Percentiles rank a stretch among this genome's conserved stretches.
Conservation (phyloP, 2,113 vertebrate genomes). For the Ceyx margarethae region DNA sequence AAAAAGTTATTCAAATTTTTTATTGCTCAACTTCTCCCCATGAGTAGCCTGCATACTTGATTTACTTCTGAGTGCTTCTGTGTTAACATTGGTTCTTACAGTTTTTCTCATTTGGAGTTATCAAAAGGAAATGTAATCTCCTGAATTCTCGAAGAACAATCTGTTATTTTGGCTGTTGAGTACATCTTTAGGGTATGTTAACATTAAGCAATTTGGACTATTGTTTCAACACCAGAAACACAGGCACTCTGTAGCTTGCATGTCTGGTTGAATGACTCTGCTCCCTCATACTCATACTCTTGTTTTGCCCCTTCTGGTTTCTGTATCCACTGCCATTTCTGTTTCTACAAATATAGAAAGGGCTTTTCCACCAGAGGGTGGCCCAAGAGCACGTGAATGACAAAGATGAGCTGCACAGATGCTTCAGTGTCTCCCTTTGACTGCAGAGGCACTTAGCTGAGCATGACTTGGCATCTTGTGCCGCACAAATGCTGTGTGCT, state of each 20-base stretch:
- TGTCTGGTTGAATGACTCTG: background rate
- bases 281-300: accelerated
- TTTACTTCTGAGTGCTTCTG: background rate
- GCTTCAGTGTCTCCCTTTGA: background rate
- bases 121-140: background rate
- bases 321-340: background rate
- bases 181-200: background rate
- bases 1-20: background rate
- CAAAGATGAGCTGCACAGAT: background rate
- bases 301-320: background rate
- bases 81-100: background rate
- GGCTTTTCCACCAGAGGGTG: background rate
- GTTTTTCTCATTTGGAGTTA: background rate
- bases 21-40: background rate
- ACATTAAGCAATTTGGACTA: background rate
- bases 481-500: background rate
- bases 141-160: background rate
- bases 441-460: background rate
- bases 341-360: background rate
- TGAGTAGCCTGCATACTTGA: background rate
- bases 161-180: background rate
- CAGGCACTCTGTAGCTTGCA: background rate
- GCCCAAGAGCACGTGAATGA: background rate
- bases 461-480: background rate
- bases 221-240: background rate